Percentiles rank a stretch among this genome's conserved stretches.
Conservation (phyloP, 2,113 vertebrate species). For the Jacana jacana region DNA sequence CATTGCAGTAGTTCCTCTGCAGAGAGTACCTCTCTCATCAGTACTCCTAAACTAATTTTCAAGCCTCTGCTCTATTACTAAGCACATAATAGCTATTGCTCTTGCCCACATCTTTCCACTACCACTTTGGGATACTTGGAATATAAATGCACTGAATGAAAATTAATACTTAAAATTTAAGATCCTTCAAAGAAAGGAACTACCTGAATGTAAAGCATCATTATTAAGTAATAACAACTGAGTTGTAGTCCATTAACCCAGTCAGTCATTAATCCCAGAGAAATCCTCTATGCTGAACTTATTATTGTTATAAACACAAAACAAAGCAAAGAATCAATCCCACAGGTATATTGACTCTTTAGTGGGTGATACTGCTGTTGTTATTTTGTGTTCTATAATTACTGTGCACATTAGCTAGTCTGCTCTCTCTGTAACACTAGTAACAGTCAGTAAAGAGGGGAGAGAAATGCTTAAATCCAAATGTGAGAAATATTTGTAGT, state of each 20-base stretch:
- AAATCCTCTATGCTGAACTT: not conserved
- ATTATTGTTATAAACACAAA: not conserved
- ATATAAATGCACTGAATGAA: conserved; percentile 22
- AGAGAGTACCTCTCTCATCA: not conserved
- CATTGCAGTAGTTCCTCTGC: not conserved
- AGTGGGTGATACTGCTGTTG: not conserved
- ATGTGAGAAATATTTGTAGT: not conserved
- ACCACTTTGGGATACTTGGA: conserved; percentile 21
- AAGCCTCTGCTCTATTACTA: not conserved
- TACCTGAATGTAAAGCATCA: not conserved
- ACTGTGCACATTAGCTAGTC: not conserved
- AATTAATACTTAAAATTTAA: conserved; percentile 9
- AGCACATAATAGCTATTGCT: not conserved
- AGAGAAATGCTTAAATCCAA: not conserved
- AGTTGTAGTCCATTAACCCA: conserved; percentile 8
- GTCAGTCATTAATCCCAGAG: conserved; percentile 15
- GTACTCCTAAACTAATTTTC: not conserved
- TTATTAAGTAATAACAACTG: conserved; percentile 35
- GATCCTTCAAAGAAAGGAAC: not conserved
- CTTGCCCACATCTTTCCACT: conserved; percentile 10
- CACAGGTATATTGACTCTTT: not conserved
- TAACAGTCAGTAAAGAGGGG: not conserved
- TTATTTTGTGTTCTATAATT: not conserved
- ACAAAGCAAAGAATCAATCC: not conserved
- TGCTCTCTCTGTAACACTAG: not conserved